These are phyloP conservation scores for Vanessa cardui DNA, from an alignment of 2,888 invertebrate species.

Conservation along the genomic window DNA sequence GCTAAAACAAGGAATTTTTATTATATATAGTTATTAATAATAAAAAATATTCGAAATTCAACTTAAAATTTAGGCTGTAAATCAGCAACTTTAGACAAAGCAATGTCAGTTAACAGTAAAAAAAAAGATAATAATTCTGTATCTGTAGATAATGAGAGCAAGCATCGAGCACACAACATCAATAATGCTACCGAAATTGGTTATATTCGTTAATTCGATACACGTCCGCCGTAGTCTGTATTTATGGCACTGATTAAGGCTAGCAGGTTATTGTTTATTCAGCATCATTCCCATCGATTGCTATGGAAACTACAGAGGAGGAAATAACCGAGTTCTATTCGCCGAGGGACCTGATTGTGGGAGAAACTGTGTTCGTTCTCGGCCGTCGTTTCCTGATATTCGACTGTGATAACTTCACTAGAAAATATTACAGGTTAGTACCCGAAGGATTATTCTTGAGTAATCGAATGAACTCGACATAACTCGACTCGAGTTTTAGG, in stretches of 20 bases:
- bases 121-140: background rate
- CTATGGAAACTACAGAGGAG: conserved; percentile 86
- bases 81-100: background rate
- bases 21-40: too few species aligned
- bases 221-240: conserved; percentile 9
- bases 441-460: background rate
- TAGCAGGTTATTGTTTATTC: conserved; percentile 41
- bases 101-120: too few species aligned
- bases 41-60: too few species aligned
- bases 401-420: conserved; percentile 91
- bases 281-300: conserved; percentile 85
- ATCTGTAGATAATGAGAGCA: too few species aligned
- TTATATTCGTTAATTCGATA: conserved; percentile 7
- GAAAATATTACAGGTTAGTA: conserved; percentile 85
- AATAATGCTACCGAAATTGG: conserved; percentile 11
- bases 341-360: conserved; percentile 89
- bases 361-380: conserved; percentile 86
- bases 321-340: conserved; percentile 90
- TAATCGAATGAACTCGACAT: background rate
- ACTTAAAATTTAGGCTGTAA: too few species aligned
- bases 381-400: conserved; percentile 88
- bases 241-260: conserved; percentile 28
- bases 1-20: too few species aligned
- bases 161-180: background rate
- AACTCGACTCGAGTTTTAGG: too few species aligned